These are phyloP conservation scores for Agrochola circellaris DNA, from an alignment of 2,888 invertebrate species.

Conservation along the genomic window DNA sequence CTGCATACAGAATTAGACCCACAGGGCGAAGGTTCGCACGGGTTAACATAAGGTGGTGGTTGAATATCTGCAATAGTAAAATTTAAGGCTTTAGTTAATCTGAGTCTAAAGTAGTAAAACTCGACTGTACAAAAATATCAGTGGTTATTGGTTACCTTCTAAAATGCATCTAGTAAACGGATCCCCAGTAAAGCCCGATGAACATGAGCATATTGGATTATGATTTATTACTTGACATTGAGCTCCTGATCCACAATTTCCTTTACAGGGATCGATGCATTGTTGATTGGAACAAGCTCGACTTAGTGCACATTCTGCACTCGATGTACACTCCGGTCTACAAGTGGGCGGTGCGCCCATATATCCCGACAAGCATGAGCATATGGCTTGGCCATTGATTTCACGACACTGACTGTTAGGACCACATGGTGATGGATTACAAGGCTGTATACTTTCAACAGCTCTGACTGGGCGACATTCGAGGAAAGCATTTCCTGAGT, in stretches of 20 bases:
- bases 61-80: conserved; percentile 77
- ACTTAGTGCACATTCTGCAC: conserved; percentile 92
- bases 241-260: conserved; percentile 93
- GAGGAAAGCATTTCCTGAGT: conserved; percentile 93
- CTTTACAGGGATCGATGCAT: conserved; percentile 94
- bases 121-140: not conserved
- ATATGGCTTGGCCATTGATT: conserved; percentile 92
- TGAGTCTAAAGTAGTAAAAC: conserved; percentile 18
- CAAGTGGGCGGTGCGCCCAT: conserved; percentile 93
- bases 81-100: conserved; percentile 12
- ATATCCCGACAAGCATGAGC: conserved; percentile 92
- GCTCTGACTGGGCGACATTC: conserved; percentile 89
- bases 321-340: conserved; percentile 93
- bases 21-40: conserved; percentile 94
- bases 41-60: conserved; percentile 82
- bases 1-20: conserved; percentile 93
- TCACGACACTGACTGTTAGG: conserved; percentile 93
- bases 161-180: conserved; percentile 93
- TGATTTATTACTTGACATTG: conserved; percentile 94
- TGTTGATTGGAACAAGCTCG: conserved; percentile 93
- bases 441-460: conserved; percentile 89
- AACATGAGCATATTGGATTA: conserved; percentile 93
- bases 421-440: conserved; percentile 93
- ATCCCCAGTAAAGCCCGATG: conserved; percentile 92
- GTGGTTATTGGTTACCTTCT: conserved; percentile 89